Base-by-base conservation (phyloP, 1,140 invertebrate genomes). In the Macrotrachela quadricornifera region DNA sequence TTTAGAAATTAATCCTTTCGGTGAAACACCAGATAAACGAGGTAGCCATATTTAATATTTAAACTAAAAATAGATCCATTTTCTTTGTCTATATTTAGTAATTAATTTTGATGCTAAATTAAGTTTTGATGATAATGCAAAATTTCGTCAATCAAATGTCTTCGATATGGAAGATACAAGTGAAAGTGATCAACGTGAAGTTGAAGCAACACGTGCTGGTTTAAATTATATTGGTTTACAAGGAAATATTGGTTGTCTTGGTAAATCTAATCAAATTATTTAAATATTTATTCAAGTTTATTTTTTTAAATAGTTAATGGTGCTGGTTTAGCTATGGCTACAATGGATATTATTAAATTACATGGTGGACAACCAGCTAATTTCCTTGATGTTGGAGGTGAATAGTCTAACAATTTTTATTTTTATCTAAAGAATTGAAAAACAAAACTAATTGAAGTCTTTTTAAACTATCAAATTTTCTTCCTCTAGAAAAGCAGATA, bases 1-100 rank as follows among this genome's bases (percentile, higher is more conserved):
- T n/a, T 56, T 99, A 47, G 94, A 99, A 76, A 96, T 99, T 49
- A 99, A 99, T 76, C 94, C 94, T 1, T 76, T 99, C 60, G 92
- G 86, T 16, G 87, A 94, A 69, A 95, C 90, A 13, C 77, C 79
- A 61, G 78, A 84, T 64, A 80, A 80, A 3, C 71, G 81, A 66
- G 71, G 73, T 73, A 58, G 46, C 53, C 37, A 41, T 48, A 10
- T 11, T 8, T 10, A 15, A 18, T 11, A 8, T n/a, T 12, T 8
- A 17, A 39, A 14, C 21, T 39, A 48, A 48, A 10, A 48, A 9
- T 45, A 10, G 15, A 49, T 43, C n/a, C n/a, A n/a, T n/a, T n/a
- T n/a, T n/a, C n/a, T n/a, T n/a, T 15, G 39, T 56, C 60, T 52
- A 42, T 50, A 61, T 59, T 46, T 58, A 73, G 87, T 99, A 9